Evolutionary conservation across 2,888 invertebrate species (phyloP), one percentile per base, ranked within the genome.

Genomic region (Cataglyphis cursor): DNA sequence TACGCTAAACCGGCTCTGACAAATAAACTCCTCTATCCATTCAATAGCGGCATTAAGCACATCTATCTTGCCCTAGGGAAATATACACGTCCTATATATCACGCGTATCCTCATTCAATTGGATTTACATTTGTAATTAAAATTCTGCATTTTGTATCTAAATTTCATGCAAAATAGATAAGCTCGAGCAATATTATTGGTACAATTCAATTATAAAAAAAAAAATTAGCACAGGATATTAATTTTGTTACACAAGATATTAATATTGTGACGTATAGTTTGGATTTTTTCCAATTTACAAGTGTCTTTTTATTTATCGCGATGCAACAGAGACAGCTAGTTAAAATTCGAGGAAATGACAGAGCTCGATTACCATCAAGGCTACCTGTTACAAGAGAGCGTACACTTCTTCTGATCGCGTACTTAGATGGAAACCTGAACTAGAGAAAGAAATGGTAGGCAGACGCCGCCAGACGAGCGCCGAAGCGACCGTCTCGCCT

Each of bases 371-470:
- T 51, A 51, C 21, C 81, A 54, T 78, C 61, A 76, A 54, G 41
- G 51, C 31, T 81, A 81, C 62, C 64, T 81, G 78, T 75, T 64
- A 75, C 76, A 38, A 75, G 75, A 74, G 15, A 38, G 12, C 31
- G 24, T 21, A 41, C 54, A 66, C 66, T 35, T 75, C 38, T 38
- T 62, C 28, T 62, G 54, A 41, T 82, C 78, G 31, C 31, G 54
- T 24, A 80, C 44, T 62, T 81, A 82, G 68, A 68, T 82, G 82
- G 68, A 59, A 82, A 82, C 81, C 41, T 82, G 57, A 84, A 68
- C 84, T n/a, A 44, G 59, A 66, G 44, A 72, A 80, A 80, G 78
- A 80, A 80, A 70, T 21, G 54, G 41, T 70, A 28, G 57, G 41
- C 4, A 70, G 54, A 38, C 57, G 21, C 41, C 10, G 57, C 31